phyloP scores from a whole-genome alignment of 2,797 vertebrate genomes.

The Channa striata region DNA sequence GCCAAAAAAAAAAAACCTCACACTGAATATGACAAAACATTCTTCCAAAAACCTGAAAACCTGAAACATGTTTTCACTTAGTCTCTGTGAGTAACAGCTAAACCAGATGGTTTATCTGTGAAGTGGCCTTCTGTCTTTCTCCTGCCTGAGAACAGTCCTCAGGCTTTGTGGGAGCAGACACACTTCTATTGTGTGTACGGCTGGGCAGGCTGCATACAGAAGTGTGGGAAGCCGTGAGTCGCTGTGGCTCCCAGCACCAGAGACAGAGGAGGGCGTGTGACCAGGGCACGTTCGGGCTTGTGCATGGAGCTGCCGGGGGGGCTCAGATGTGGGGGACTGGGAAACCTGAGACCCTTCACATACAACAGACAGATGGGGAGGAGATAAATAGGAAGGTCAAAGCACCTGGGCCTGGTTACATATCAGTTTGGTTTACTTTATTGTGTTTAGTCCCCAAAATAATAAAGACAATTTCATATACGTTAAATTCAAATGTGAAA shows the following conservation, averaged over 20 bases:
- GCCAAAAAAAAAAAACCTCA: neutral
- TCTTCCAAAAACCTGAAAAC: too few relatives aligned
- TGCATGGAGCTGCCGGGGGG: constrained; percentile 48
- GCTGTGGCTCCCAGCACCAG: constrained; percentile 75
- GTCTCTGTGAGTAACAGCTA: constrained; percentile 31
- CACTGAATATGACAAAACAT: neutral
- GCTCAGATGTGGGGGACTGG: constrained; percentile 35
- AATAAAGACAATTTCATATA: neutral
- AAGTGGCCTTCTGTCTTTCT: constrained; percentile 44
- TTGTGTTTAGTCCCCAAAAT: constrained; percentile 2
- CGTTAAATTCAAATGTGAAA: neutral
- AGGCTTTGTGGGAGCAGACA: constrained; percentile 76
- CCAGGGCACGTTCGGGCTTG: constrained; percentile 64
- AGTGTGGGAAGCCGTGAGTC: constrained; percentile 86
- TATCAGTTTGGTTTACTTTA: neutral
- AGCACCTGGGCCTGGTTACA: constrained; percentile 33
- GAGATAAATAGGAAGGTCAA: constrained; percentile 39
- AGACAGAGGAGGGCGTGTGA: constrained; percentile 72
- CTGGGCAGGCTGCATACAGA: constrained; percentile 75
- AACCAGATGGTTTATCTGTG: constrained; percentile 72
- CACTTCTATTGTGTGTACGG: constrained; percentile 80
- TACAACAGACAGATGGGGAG: constrained; percentile 56
- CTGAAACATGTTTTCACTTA: constrained; percentile 2
- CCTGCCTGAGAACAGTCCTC: constrained; percentile 63
- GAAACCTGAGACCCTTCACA: constrained; percentile 52